These are phyloP conservation scores for Cottoperca gobio DNA, from an alignment of 2,797 vertebrate genomes.

Conservation along the genomic window DNA sequence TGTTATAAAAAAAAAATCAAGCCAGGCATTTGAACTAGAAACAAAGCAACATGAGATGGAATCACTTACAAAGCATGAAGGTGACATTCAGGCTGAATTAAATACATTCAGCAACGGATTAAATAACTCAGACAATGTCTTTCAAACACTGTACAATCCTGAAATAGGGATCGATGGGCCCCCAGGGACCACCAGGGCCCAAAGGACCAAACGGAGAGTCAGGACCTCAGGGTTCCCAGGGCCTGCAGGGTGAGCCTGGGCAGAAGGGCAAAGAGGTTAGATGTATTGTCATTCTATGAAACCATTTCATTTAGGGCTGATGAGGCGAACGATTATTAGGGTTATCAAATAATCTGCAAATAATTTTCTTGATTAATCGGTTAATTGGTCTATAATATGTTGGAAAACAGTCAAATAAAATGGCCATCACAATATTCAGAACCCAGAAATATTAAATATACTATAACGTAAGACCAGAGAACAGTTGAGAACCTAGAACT, in stretches of 20 bases:
- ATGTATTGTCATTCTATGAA: not conserved
- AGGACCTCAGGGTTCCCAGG: slow-evolving; percentile 74
- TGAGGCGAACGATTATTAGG: not conserved
- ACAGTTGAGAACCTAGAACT: too few species aligned
- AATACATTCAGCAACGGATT: too few species aligned
- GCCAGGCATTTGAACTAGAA: too few species aligned
- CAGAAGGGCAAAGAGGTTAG: slow-evolving; percentile 77
- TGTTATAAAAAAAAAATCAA: too few species aligned
- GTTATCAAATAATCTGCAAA: not conserved
- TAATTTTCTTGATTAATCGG: not conserved
- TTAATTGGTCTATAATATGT: not conserved
- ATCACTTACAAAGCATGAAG: too few species aligned
- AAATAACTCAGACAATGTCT: not conserved
- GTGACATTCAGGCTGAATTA: too few species aligned
- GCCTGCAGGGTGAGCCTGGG: slow-evolving; percentile 78
- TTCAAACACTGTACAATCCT: not conserved
- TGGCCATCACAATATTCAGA: too few species aligned
- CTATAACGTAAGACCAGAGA: too few species aligned
- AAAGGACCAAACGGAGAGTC: slow-evolving; percentile 64
- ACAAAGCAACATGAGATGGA: too few species aligned
- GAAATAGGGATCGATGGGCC: slow-evolving; percentile 75
- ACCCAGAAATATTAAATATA: too few species aligned
- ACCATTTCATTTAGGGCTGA: not conserved
- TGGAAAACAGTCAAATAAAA: not conserved
- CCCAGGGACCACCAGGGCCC: slow-evolving; percentile 64